These are phyloP conservation scores for Aphaenogaster floridana DNA, from an alignment of 1,140 invertebrate species.

Conservation along the genomic window DNA sequence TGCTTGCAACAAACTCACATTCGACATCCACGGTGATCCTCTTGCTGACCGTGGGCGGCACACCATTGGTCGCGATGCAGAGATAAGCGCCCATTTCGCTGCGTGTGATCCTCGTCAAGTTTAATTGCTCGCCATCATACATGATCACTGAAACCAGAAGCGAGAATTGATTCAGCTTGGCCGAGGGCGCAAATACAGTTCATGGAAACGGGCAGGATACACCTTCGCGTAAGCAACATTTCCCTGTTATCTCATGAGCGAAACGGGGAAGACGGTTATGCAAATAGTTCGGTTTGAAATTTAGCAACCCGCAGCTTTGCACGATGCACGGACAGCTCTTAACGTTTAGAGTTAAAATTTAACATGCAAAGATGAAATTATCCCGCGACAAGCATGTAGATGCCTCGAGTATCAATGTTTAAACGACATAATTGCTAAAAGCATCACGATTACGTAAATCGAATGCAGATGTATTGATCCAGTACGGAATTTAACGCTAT, in stretches of 20 bases:
- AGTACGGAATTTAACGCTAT: neutral
- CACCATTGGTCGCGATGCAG: constrained; percentile 94
- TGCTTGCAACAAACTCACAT: constrained; percentile 90
- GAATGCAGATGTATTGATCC: constrained; percentile 7
- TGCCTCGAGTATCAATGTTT: neutral
- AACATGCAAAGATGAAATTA: neutral
- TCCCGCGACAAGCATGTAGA: neutral
- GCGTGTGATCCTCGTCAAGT: constrained; percentile 93
- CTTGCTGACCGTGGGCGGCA: constrained; percentile 95
- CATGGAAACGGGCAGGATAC: constrained; percentile 41
- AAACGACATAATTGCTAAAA: neutral
- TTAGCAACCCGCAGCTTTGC: constrained; percentile 1
- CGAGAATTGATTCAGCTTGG: constrained; percentile 71
- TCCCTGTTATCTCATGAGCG: constrained; percentile 15
- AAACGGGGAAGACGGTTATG: constrained; percentile 3
- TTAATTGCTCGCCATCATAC: constrained; percentile 93
- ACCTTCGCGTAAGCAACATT: constrained; percentile 59
- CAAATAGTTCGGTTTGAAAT: constrained; percentile 27
- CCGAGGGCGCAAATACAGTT: constrained; percentile 65
- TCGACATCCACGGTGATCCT: constrained; percentile 95
- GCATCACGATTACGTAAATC: neutral
- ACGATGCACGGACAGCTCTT: neutral
- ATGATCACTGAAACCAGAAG: constrained; percentile 89
- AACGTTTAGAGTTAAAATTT: neutral
- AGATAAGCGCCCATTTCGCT: constrained; percentile 96